These are phyloP conservation scores for Netelia inedita DNA, from an alignment of 2,888 invertebrate genomes.

Conservation along the genomic window DNA sequence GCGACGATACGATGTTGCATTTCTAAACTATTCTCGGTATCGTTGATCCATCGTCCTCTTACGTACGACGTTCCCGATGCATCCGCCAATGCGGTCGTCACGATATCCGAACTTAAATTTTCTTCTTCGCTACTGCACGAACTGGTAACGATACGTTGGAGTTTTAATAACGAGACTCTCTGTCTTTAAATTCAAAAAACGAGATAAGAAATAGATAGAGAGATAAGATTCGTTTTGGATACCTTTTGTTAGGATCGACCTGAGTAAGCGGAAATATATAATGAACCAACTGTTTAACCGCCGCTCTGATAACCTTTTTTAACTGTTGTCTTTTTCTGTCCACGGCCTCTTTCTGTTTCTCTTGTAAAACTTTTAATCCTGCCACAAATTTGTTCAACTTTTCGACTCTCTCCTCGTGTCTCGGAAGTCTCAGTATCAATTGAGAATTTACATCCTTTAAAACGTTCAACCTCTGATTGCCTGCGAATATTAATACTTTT, in stretches of 20 bases:
- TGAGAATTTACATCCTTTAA: constrained; percentile 84
- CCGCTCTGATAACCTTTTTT: constrained; percentile 87
- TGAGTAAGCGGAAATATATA: constrained; percentile 90
- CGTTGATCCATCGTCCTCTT: constrained; percentile 92
- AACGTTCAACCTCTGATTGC: constrained; percentile 81
- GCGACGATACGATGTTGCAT: constrained; percentile 92
- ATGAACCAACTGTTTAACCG: constrained; percentile 88
- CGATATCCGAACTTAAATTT: constrained; percentile 79
- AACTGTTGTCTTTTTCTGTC: constrained; percentile 86
- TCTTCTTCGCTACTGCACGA: constrained; percentile 82
- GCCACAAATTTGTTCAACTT: constrained; percentile 87
- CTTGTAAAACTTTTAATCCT: constrained; percentile 86
- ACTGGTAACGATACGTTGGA: constrained; percentile 67
- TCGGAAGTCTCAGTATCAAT: constrained; percentile 87
- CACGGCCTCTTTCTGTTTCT: constrained; percentile 86
- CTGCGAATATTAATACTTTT: constrained; percentile 71
- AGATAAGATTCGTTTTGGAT: constrained; percentile 68
- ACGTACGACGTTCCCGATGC: constrained; percentile 93
- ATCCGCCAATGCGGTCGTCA: constrained; percentile 87
- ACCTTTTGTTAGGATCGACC: constrained; percentile 86
- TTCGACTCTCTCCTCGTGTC: constrained; percentile 88
- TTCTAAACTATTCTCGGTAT: constrained; percentile 89
- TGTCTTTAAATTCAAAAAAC: constrained; percentile 20
- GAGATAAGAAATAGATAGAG: background rate
- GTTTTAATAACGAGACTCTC: constrained; percentile 11